Percentiles rank a stretch among this genome's conserved stretches.
These are phyloP conservation scores for Eupeodes luniger DNA, from an alignment of 2,888 invertebrate species.

Conservation along the genomic window DNA sequence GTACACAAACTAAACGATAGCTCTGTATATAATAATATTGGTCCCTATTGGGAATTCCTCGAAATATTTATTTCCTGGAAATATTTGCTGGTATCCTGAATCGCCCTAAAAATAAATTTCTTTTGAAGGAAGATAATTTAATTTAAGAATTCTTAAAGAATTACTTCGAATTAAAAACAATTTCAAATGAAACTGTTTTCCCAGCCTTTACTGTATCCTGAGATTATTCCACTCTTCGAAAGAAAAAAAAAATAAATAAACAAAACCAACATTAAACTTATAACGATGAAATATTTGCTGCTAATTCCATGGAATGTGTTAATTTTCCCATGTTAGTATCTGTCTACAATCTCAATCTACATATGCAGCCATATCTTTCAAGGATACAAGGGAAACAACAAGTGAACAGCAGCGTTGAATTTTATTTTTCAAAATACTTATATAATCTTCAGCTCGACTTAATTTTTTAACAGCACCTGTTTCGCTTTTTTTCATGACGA, in stretches of 20 bases:
- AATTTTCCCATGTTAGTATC: conserved; percentile 17
- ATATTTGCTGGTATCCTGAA: too few species aligned
- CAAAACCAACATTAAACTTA: not conserved
- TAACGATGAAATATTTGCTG: conserved; percentile 12
- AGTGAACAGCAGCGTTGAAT: conserved; percentile 39
- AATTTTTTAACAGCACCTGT: conserved; percentile 52
- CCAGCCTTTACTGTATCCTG: not conserved
- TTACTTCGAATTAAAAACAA: too few species aligned
- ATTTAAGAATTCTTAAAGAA: too few species aligned
- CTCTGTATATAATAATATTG: too few species aligned
- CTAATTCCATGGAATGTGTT: conserved; percentile 25
- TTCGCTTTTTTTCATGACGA: conserved; percentile 58
- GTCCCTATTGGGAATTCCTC: too few species aligned
- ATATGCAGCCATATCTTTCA: conserved; percentile 1
- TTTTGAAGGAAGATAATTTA: too few species aligned
- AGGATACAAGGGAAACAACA: conserved; percentile 12
- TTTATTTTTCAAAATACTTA: conserved; percentile 21
- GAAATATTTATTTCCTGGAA: too few species aligned
- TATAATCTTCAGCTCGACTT: conserved; percentile 30
- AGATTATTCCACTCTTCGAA: not conserved
- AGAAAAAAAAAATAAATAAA: not conserved
- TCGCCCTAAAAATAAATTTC: too few species aligned
- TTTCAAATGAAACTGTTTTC: not conserved
- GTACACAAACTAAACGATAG: too few species aligned
- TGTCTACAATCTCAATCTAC: not conserved